Percentiles rank a stretch among this genome's conserved stretches.
phyloP scores from a whole-genome alignment of 2,113 vertebrate genomes.

The Aphelocoma coerulescens region DNA sequence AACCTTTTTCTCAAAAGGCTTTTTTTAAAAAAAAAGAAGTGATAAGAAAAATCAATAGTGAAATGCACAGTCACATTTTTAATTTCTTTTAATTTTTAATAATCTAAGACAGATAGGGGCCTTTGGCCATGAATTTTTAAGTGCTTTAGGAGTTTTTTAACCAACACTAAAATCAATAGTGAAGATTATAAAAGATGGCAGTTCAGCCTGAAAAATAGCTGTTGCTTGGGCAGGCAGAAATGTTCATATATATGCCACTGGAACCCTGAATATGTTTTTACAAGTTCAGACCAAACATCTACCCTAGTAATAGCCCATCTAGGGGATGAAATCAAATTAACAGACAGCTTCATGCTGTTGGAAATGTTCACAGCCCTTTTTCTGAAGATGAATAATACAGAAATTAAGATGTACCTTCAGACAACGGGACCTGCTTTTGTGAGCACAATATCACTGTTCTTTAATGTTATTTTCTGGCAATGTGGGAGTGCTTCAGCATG shows the following conservation, averaged over 20 bases:
- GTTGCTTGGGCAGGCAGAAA: not conserved
- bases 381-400: not conserved
- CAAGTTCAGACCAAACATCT: not conserved
- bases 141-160: not conserved
- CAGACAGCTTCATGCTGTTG: not conserved
- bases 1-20: not conserved
- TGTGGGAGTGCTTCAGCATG: not conserved
- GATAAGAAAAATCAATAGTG: not conserved
- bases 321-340: not conserved
- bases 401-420: not conserved
- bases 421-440: not conserved
- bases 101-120: not conserved
- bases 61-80: accelerated
- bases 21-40: not conserved
- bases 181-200: not conserved
- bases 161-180: not conserved
- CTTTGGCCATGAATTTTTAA: not conserved
- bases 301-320: not conserved
- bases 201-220: not conserved
- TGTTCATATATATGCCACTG: not conserved
- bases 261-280: not conserved
- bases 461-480: not conserved
- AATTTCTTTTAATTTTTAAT: not conserved
- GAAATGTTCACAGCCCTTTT: not conserved
- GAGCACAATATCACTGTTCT: not conserved